phyloP scores from a whole-genome alignment of 2,797 vertebrate species.

The Triplophysa yarkandensis region DNA sequence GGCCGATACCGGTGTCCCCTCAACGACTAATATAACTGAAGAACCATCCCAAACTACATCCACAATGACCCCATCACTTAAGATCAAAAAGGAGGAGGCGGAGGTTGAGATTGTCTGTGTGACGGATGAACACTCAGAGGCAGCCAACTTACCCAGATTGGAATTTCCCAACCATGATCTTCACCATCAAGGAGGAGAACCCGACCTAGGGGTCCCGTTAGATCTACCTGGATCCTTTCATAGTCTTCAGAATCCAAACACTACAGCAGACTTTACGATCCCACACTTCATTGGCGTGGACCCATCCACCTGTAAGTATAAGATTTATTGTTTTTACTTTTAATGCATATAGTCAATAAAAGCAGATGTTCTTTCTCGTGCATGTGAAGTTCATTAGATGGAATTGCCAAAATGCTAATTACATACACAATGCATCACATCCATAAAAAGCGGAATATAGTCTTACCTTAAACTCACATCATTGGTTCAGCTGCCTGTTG shows the following conservation, averaged over 20 bases:
- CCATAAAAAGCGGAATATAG: too few species aligned
- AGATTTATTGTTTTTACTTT: not conserved
- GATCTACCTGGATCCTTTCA: conserved; percentile 43
- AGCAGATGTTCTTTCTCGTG: not conserved
- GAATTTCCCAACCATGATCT: conserved; percentile 58
- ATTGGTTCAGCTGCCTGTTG: too few species aligned
- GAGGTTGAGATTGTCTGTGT: conserved; percentile 73
- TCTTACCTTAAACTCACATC: too few species aligned
- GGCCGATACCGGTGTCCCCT: conserved; percentile 21
- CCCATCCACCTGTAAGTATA: conserved; percentile 49
- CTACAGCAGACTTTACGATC: conserved; percentile 39
- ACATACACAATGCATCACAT: not conserved
- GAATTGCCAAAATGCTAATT: not conserved
- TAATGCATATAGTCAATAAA: not conserved
- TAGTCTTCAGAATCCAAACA: conserved; percentile 38
- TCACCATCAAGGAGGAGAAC: conserved; percentile 46
- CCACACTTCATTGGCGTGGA: conserved; percentile 44
- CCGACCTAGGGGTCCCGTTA: conserved; percentile 44
- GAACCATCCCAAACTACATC: conserved; percentile 30
- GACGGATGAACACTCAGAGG: conserved; percentile 73
- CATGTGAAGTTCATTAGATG: not conserved
- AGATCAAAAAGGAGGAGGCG: conserved; percentile 60
- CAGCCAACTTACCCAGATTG: conserved; percentile 52
- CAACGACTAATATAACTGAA: conserved; percentile 56
- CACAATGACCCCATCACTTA: conserved; percentile 7